Percentiles rank a stretch among this genome's conserved stretches.
These are phyloP conservation scores for Neotoma lepida DNA, from an alignment of 2,113 vertebrate species.

Conservation along the genomic window DNA sequence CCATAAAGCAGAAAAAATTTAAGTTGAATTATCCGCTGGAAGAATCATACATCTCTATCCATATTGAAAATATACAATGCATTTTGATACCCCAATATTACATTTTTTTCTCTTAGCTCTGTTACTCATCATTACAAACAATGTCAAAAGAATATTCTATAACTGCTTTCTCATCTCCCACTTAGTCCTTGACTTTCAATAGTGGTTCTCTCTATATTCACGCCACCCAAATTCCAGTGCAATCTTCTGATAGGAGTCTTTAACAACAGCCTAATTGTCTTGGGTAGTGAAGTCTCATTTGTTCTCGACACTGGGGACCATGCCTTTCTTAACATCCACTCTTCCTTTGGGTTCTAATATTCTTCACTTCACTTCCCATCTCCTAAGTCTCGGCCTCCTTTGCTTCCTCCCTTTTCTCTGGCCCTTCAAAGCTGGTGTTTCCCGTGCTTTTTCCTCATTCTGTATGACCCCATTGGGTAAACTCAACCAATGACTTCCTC, in stretches of 20 bases:
- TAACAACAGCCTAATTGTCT: constrained; percentile 15
- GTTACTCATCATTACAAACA: not conserved
- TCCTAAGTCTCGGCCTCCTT: not conserved
- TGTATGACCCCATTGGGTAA: not conserved
- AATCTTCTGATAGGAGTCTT: not conserved
- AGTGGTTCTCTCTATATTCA: not conserved
- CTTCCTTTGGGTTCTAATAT: constrained; percentile 23
- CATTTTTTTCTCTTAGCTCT: constrained; percentile 9
- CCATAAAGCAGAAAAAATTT: not conserved
- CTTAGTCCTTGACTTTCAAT: not conserved
- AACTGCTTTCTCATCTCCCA: not conserved
- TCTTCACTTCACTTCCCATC: not conserved
- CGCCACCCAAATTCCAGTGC: not conserved
- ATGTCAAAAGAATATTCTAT: not conserved
- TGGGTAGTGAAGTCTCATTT: not conserved
- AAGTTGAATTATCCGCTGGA: not conserved
- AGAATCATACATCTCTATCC: not conserved
- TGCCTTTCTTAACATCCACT: constrained; percentile 25
- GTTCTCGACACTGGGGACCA: not conserved
- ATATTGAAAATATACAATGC: not conserved
- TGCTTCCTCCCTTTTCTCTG: not conserved
- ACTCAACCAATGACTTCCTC: constrained; percentile 27
- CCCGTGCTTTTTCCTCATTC: not conserved
- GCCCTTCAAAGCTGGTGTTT: not conserved
- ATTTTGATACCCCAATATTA: not conserved